A percentile compares a stretch with the other conserved stretches of the same genome.
phyloP scores from a whole-genome alignment of 2,888 invertebrate species.

The Acronicta aceris region DNA sequence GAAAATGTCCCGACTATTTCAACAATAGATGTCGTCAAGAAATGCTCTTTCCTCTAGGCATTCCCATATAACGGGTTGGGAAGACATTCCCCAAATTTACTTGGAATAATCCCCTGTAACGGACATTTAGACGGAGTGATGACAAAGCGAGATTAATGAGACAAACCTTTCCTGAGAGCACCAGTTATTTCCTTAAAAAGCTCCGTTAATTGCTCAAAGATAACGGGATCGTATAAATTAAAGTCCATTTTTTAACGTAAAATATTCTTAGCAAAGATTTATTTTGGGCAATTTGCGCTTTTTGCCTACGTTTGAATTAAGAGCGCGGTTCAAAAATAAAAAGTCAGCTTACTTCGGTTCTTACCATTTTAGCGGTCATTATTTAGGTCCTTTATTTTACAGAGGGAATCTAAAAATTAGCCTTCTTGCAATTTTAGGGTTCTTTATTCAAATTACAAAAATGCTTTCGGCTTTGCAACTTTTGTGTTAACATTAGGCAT shows the following conservation, averaged over 20 bases:
- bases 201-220: conserved; percentile 58
- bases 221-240: conserved; percentile 61
- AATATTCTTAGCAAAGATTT: conserved; percentile 51
- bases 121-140: conserved; percentile 43
- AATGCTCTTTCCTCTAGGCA: background rate
- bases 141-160: conserved; percentile 55
- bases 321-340: conserved; percentile 29
- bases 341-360: conserved; percentile 34
- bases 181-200: conserved; percentile 42
- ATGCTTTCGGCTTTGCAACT: too few species aligned
- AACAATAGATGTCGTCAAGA: conserved; percentile 2
- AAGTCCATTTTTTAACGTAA: conserved; percentile 47
- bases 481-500: too few species aligned
- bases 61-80: conserved; percentile 17
- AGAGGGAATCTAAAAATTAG: background rate
- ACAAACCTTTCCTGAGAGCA: conserved; percentile 20
- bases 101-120: conserved; percentile 31
- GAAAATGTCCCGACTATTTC: conserved; percentile 6
- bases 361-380: conserved; percentile 31
- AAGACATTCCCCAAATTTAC: conserved; percentile 28
- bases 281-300: conserved; percentile 59
- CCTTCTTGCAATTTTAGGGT: background rate
- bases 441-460: background rate
- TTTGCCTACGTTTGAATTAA: conserved; percentile 48
- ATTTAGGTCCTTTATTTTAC: conserved; percentile 22